phyloP scores from a whole-genome alignment of 2,888 invertebrate genomes.

The Noctuana brunneofusca region DNA sequence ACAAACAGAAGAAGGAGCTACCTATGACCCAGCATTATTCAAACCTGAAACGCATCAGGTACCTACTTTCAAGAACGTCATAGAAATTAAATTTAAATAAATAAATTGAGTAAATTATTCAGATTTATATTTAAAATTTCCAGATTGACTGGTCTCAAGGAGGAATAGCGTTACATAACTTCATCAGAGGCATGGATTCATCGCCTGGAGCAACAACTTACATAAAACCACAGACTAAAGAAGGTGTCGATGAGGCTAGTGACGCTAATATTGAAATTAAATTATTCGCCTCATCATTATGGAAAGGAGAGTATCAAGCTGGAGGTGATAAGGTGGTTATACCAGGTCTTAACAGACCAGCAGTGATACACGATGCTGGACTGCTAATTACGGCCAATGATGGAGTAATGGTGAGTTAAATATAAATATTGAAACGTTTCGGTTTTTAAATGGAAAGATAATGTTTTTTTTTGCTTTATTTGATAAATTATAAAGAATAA shows the following conservation, averaged over 20 bases:
- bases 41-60: slow-evolving; percentile 92
- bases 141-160: slow-evolving; percentile 88
- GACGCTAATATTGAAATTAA: slow-evolving; percentile 63
- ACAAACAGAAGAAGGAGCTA: slow-evolving; percentile 94
- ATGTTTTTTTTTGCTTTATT: too few species aligned
- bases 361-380: slow-evolving; percentile 90
- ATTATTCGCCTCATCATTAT: slow-evolving; percentile 91
- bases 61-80: not conserved
- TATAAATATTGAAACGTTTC: not conserved
- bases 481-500: too few species aligned
- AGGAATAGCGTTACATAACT: slow-evolving; percentile 92
- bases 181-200: slow-evolving; percentile 96
- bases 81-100: not conserved
- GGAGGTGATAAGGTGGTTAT: slow-evolving; percentile 84
- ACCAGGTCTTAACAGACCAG: slow-evolving; percentile 83
- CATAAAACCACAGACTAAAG: slow-evolving; percentile 65
- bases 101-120: not conserved
- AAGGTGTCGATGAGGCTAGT: slow-evolving; percentile 60
- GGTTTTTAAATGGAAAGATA: too few species aligned
- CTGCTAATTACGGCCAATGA: slow-evolving; percentile 92
- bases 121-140: slow-evolving; percentile 35
- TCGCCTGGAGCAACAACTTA: slow-evolving; percentile 94
- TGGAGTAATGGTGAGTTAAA: slow-evolving; percentile 84
- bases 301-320: slow-evolving; percentile 81
- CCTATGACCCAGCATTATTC: slow-evolving; percentile 95